phyloP scores from a whole-genome alignment of 2,113 vertebrate genomes.

The Alethe diademata region DNA sequence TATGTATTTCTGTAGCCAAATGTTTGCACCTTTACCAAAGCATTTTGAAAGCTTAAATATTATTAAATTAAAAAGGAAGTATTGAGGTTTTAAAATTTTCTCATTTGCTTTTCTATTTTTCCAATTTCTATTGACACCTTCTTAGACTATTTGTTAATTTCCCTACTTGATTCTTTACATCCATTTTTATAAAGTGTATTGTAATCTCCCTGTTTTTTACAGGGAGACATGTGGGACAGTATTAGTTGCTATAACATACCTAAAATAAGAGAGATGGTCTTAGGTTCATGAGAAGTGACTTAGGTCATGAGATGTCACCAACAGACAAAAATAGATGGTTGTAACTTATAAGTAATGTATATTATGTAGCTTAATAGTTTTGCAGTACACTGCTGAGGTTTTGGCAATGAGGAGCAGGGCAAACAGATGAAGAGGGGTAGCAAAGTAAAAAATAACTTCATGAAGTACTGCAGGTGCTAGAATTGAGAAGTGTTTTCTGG shows the following conservation, averaged over 20 bases:
- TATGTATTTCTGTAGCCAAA: neutral
- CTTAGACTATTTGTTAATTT: neutral
- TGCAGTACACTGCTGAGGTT: neutral
- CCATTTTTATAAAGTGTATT: neutral
- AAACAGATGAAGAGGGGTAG: neutral
- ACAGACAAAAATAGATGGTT: rapidly evolving
- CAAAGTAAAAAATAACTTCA: neutral
- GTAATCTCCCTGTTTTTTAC: neutral
- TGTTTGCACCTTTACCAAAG: neutral
- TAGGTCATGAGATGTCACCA: neutral
- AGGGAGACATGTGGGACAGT: neutral
- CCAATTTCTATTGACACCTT: neutral
- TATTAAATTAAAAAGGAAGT: neutral
- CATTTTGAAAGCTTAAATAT: neutral
- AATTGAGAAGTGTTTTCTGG: neutral
- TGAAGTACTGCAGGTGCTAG: neutral
- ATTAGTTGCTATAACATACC: neutral
- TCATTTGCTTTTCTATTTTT: neutral
- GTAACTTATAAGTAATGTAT: neutral
- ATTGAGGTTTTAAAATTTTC: neutral
- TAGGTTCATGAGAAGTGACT: neutral
- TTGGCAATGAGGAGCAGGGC: neutral
- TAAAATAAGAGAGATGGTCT: neutral
- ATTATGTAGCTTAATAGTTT: neutral
- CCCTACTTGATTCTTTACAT: neutral